Percentiles rank a stretch among this genome's conserved stretches.
These are phyloP conservation scores for Aphis craccivora DNA, from an alignment of 1,140 invertebrate genomes.

Conservation along the genomic window DNA sequence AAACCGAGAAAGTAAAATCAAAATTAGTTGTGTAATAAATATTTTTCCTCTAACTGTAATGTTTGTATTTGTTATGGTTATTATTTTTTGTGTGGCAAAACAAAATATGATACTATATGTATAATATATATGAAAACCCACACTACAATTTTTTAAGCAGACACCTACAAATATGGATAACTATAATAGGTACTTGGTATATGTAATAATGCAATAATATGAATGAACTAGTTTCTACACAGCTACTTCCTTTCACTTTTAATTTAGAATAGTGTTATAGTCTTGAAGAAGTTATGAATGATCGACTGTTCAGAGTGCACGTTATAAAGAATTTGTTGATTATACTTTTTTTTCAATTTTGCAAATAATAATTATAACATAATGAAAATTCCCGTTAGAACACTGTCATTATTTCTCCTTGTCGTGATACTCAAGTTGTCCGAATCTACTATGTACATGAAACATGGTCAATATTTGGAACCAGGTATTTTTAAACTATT, in stretches of 20 bases:
- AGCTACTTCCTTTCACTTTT: conserved; percentile 51
- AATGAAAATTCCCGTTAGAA: neutral
- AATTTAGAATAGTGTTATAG: neutral
- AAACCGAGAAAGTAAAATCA: neutral
- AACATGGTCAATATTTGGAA: conserved; percentile 40
- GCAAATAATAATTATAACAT: neutral
- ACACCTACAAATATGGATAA: conserved; percentile 43
- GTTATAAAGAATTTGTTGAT: neutral
- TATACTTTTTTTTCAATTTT: neutral
- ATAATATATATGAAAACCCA: conserved; percentile 5
- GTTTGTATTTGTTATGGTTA: conserved; percentile 17
- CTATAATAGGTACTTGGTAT: neutral
- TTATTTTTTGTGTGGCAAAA: conserved; percentile 10
- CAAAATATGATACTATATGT: neutral
- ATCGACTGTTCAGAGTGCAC: neutral
- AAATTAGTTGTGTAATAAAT: neutral
- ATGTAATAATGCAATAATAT: conserved; percentile 28
- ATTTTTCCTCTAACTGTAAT: neutral
- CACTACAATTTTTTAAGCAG: conserved; percentile 35
- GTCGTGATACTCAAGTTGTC: neutral
- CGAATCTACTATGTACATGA: conserved; percentile 28
- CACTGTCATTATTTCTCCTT: neutral
- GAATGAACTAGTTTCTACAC: conserved; percentile 50
- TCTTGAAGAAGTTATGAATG: conserved; percentile 28
- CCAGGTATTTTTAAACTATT: conserved; percentile 18